Conservation (phyloP, 2,113 vertebrate genomes). For the Xyliphius kryptos region DNA sequence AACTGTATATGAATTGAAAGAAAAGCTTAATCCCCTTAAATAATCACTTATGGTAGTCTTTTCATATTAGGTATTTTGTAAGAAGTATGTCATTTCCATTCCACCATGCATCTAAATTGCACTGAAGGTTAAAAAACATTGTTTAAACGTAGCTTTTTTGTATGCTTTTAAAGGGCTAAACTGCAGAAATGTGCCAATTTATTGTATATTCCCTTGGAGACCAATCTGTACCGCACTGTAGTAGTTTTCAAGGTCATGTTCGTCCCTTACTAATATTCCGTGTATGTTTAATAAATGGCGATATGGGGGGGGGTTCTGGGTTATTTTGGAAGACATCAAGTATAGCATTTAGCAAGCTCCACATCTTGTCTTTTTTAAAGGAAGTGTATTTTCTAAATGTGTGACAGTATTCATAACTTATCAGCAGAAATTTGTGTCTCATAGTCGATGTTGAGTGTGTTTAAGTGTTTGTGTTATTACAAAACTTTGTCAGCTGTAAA, state of each 20-base stretch:
- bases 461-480: slow-evolving; percentile 19
- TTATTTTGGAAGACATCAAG: slow-evolving; percentile 28
- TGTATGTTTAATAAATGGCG: slow-evolving; percentile 21
- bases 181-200: slow-evolving; percentile 50
- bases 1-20: too few relatives aligned
- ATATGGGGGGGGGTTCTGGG: slow-evolving; percentile 45
- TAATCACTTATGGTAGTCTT: too few relatives aligned
- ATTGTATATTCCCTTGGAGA: slow-evolving; percentile 62
- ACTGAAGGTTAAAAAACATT: background rate
- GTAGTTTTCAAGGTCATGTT: slow-evolving; percentile 34
- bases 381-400: slow-evolving; percentile 41
- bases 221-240: slow-evolving; percentile 52
- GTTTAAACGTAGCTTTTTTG: background rate
- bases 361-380: slow-evolving; percentile 36
- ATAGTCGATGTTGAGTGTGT: slow-evolving; percentile 38
- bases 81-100: background rate
- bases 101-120: background rate
- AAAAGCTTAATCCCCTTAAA: too few relatives aligned
- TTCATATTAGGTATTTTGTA: background rate
- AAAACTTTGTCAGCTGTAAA: slow-evolving; percentile 43
- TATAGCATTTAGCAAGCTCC: slow-evolving; percentile 3
- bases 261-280: slow-evolving; percentile 12
- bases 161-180: slow-evolving; percentile 60
- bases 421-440: slow-evolving; percentile 50
- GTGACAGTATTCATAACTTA: slow-evolving; percentile 47